These are phyloP conservation scores for Bombus turneri DNA, from an alignment of 1,140 invertebrate species.

Conservation along the genomic window DNA sequence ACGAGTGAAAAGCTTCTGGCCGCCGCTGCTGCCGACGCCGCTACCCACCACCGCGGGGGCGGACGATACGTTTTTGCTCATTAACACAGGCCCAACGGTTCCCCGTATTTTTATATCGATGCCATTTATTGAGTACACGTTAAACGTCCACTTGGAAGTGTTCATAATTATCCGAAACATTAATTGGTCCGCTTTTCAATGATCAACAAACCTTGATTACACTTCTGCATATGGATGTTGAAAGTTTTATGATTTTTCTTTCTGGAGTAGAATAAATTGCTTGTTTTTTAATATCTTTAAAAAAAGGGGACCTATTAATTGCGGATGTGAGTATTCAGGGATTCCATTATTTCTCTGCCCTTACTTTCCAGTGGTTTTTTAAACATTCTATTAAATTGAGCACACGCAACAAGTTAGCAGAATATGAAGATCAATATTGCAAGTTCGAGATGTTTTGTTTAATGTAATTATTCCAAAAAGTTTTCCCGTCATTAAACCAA, in stretches of 20 bases:
- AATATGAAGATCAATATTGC: not conserved
- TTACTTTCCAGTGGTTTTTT: not conserved
- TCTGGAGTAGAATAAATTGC: not conserved
- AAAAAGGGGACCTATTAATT: not conserved
- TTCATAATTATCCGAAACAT: not conserved
- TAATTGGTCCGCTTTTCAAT: slow-evolving; percentile 8
- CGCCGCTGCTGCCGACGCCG: not conserved
- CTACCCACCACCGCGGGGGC: not conserved
- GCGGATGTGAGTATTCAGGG: not conserved
- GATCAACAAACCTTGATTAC: not conserved
- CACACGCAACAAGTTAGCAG: slow-evolving; percentile 18
- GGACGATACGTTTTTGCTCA: slow-evolving; percentile 45
- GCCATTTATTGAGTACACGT: slow-evolving; percentile 15
- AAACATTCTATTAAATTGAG: not conserved
- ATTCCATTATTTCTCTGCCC: not conserved
- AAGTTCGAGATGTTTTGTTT: too few species aligned
- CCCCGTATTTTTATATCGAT: slow-evolving; percentile 23
- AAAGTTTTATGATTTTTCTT: not conserved
- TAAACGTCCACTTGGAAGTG: not conserved
- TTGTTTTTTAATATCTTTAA: not conserved
- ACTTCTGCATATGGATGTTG: not conserved
- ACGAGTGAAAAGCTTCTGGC: slow-evolving; percentile 57
- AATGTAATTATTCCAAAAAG: too few species aligned
- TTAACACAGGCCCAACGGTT: slow-evolving; percentile 28
- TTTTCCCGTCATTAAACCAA: too few species aligned